Evolutionary conservation across 2,888 invertebrate genomes (phyloP), one percentile per base, ranked within the genome.

Genomic region (Sturmia bella): DNA sequence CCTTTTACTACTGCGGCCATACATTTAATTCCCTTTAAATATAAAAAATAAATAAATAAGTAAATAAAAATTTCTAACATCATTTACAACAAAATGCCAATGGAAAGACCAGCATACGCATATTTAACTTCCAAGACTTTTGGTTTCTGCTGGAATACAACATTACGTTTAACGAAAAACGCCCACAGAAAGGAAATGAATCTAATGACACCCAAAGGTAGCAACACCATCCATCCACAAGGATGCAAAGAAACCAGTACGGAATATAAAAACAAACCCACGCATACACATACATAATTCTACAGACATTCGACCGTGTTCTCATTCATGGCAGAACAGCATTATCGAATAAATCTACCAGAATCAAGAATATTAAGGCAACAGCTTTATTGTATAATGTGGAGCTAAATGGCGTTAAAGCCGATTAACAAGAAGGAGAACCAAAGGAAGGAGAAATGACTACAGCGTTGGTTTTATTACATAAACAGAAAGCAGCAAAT

Each of bases 201-300:
- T 64, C 72, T 86, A 87, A 88, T 84, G 86, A 87, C 84, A 86
- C 86, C 86, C 86, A 69, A 83, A 86, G 88, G 87, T 84, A 84
- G 80, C 82, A 84, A 32, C 32, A 32, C 7, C 32, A 32, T 3
- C 7, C 32, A 32, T 3, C 86, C 86, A 87, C 83, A 59, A 50
- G 11, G n/a, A 59, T 15, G 61, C 21, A 48, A 64, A 63, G 76
- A 84, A 27, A 41, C 39, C 41, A 52, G 11, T 5, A 27, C 21
- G 85, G 84, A 83, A 76, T 69, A 17, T n/a, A 56, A 43, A n/a
- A 11, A 13, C 27, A 59, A 39, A 43, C 21, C 32, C 21, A 57
- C 19, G 32, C 45, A 56, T 27, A 56, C 15, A 27, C 24, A 56
- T 12, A 27, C 24, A 27, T 2, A 32, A 12, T 4, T 21, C 7